Conservation (phyloP, 1,140 invertebrate genomes). For the Meloidogyne floridensis region DNA sequence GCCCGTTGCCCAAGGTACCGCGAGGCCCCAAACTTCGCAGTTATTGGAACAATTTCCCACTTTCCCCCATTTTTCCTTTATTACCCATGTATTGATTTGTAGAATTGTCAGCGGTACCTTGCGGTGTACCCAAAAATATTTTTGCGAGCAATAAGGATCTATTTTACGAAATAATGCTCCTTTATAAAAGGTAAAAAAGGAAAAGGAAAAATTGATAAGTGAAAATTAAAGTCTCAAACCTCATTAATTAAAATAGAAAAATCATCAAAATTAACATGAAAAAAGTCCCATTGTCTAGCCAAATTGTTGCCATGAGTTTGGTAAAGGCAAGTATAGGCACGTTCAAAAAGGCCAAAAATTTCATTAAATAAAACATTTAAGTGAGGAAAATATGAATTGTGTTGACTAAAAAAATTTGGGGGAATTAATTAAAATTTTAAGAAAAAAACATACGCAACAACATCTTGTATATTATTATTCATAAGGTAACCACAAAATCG, state of each 20-base stretch:
- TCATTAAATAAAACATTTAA: slow-evolving; percentile 18
- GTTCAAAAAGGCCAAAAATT: slow-evolving; percentile 13
- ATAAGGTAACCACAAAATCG: neutral
- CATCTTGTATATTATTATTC: slow-evolving; percentile 4
- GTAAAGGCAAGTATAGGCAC: slow-evolving; percentile 31
- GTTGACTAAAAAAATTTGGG: neutral
- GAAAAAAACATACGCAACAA: neutral
- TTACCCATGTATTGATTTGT: too few species aligned
- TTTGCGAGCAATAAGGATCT: too few species aligned
- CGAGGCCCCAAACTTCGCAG: too few species aligned
- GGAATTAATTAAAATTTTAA: too few species aligned
- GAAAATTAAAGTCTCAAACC: neutral
- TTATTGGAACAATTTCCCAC: too few species aligned
- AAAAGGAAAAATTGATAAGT: neutral
- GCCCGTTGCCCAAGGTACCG: too few species aligned
- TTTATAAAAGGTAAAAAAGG: too few species aligned
- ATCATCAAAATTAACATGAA: slow-evolving; percentile 40
- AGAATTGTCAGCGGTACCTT: too few species aligned
- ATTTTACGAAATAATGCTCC: too few species aligned
- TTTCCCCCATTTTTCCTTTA: too few species aligned
- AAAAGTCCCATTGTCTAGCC: slow-evolving; percentile 37
- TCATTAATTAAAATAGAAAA: slow-evolving; percentile 26
- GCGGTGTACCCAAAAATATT: too few species aligned
- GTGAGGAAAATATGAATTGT: neutral
- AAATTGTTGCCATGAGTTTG: slow-evolving; percentile 40